These are phyloP conservation scores for Lutraria rhynchaena DNA, from an alignment of 1,140 invertebrate genomes.

Conservation along the genomic window DNA sequence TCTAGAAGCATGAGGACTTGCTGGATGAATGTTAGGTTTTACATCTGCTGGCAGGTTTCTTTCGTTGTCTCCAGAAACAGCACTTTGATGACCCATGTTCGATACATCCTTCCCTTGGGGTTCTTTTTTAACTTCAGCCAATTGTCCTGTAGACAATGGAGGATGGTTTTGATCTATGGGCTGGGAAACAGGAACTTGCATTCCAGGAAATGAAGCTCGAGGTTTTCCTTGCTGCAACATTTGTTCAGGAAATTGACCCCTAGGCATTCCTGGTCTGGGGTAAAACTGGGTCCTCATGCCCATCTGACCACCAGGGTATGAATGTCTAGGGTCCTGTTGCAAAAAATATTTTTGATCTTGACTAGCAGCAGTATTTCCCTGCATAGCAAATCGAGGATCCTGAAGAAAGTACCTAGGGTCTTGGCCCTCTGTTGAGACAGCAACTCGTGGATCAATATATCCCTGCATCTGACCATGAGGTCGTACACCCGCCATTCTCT, in stretches of 20 bases:
- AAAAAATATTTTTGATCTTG: slow-evolving; percentile 46
- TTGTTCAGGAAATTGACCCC: slow-evolving; percentile 5
- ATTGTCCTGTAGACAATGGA: background rate
- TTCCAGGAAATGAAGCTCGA: slow-evolving; percentile 12
- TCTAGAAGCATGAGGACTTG: no score
- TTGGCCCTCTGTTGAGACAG: slow-evolving; percentile 17
- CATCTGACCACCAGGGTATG: slow-evolving; percentile 23
- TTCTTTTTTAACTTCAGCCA: background rate
- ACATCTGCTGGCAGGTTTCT: background rate
- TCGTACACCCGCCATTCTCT: slow-evolving; percentile 5
- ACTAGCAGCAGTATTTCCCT: background rate
- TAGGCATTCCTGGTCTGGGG: slow-evolving; percentile 38
- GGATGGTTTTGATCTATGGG: background rate
- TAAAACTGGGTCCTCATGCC: slow-evolving; percentile 27
- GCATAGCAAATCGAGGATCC: slow-evolving; percentile 39
- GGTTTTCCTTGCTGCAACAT: background rate
- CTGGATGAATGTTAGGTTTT: background rate
- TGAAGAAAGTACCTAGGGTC: slow-evolving; percentile 46
- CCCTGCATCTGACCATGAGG: slow-evolving; percentile 9
- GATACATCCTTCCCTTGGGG: background rate
- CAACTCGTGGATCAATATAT: slow-evolving; percentile 8
- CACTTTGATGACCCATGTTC: background rate
- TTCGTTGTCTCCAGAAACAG: background rate
- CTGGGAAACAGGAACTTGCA: background rate
- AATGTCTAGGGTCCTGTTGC: slow-evolving; percentile 35